Percentiles rank a stretch among this genome's conserved stretches.
Evolutionary conservation across 2,888 invertebrate species (phyloP).

Genomic region (Apodemia duryi): DNA sequence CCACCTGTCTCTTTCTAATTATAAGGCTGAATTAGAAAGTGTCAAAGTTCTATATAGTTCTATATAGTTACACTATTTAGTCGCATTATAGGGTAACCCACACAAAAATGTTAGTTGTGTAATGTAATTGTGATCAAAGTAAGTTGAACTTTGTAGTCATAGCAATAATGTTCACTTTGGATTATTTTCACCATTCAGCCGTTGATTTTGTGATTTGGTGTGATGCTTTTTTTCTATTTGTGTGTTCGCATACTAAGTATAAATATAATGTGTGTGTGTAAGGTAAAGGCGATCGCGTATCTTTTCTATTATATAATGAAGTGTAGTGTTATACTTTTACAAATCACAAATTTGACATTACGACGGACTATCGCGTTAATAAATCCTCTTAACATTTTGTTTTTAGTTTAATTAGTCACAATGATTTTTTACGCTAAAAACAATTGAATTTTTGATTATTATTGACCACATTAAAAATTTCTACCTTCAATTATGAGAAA

Average conservation of each 20-base stretch:
- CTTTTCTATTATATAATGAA: constrained; percentile 66
- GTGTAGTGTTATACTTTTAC: constrained; percentile 74
- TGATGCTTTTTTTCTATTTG: constrained; percentile 46
- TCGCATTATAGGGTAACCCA: constrained; percentile 36
- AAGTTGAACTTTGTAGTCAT: constrained; percentile 65
- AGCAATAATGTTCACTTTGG: constrained; percentile 63
- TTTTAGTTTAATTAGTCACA: too few species aligned
- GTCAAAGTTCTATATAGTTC: constrained; percentile 54
- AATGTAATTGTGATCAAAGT: constrained; percentile 68
- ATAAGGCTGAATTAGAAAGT: constrained; percentile 77
- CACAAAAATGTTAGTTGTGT: constrained; percentile 40
- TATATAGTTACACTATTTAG: constrained; percentile 39
- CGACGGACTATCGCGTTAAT: constrained; percentile 48
- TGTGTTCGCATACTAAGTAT: constrained; percentile 49
- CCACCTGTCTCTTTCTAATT: constrained; percentile 71
- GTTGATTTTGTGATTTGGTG: constrained; percentile 51
- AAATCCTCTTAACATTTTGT: constrained; percentile 18
- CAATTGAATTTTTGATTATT: too few species aligned
- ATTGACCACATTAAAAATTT: too few species aligned
- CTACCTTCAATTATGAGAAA: too few species aligned
- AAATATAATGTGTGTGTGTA: constrained; percentile 44
- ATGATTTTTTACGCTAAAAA: too few species aligned
- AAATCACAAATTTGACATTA: constrained; percentile 67
- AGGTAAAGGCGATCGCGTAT: constrained; percentile 62
- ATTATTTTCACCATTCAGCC: constrained; percentile 37